A percentile compares a stretch with the other conserved stretches of the same genome.
These are phyloP conservation scores for Acipenser transmontanus DNA, from an alignment of 2,797 vertebrate genomes.

Conservation along the genomic window DNA sequence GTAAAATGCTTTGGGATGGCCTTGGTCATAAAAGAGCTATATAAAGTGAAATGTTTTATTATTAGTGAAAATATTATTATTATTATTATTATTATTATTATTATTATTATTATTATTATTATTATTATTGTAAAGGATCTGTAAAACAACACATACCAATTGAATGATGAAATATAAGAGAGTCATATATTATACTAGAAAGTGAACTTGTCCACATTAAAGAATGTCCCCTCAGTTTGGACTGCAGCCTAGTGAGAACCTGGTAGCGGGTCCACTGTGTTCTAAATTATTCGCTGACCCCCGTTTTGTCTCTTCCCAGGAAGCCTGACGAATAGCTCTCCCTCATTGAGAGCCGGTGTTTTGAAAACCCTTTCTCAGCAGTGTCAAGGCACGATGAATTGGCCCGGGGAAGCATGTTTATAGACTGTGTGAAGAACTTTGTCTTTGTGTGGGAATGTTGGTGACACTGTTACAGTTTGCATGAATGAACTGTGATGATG, in stretches of 20 bases:
- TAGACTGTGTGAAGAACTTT: slow-evolving; percentile 86
- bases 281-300: slow-evolving; percentile 71
- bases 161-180: too few relatives aligned
- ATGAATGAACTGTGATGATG: slow-evolving; percentile 81
- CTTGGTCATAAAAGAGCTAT: too few relatives aligned
- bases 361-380: slow-evolving; percentile 59
- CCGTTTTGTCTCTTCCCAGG: slow-evolving; percentile 58
- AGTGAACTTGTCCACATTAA: not conserved
- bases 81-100: too few relatives aligned
- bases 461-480: slow-evolving; percentile 80
- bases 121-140: too few relatives aligned
- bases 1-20: too few relatives aligned
- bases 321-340: slow-evolving; percentile 46
- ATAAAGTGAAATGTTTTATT: too few relatives aligned
- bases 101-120: too few relatives aligned
- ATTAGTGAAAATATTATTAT: too few relatives aligned
- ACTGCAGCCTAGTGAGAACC: slow-evolving; percentile 48
- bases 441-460: slow-evolving; percentile 83
- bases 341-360: slow-evolving; percentile 47
- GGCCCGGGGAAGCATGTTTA: slow-evolving; percentile 77
- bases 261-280: slow-evolving; percentile 55
- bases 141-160: too few relatives aligned
- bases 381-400: slow-evolving; percentile 73
- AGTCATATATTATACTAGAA: too few relatives aligned
- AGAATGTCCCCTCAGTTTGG: slow-evolving; percentile 21